These are phyloP conservation scores for Philereme transversata DNA, from an alignment of 2,888 invertebrate species.

Conservation along the genomic window DNA sequence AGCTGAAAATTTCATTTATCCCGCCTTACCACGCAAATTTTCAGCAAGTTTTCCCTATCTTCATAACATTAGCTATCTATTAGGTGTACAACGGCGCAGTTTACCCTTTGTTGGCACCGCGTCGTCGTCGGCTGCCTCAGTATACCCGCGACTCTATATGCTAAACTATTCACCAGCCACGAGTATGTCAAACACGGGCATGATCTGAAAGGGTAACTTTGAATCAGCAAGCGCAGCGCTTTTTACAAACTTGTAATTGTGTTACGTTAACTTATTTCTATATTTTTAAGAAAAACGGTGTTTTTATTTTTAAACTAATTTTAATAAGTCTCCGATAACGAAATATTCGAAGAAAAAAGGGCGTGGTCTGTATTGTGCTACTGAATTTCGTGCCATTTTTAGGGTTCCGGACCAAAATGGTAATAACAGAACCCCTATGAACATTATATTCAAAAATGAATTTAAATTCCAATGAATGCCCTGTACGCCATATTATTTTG, in stretches of 20 bases:
- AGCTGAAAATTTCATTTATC: conserved; percentile 21
- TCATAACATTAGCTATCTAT: conserved; percentile 28
- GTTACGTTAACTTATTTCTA: neutral
- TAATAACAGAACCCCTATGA: no score
- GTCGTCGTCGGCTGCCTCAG: conserved; percentile 2
- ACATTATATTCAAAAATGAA: no score
- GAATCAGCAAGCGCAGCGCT: conserved; percentile 43
- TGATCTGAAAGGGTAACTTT: conserved; percentile 48
- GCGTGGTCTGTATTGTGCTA: no score
- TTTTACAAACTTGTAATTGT: conserved; percentile 1
- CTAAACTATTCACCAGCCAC: conserved; percentile 20
- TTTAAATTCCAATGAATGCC: no score
- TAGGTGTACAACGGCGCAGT: conserved; percentile 23
- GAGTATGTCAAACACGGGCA: conserved; percentile 58
- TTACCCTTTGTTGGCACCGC: neutral
- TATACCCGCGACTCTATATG: conserved; percentile 9
- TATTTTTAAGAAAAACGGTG: no score
- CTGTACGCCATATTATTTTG: no score
- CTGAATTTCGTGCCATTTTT: no score
- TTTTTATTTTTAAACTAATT: no score
- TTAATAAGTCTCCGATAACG: no score
- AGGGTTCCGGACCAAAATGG: no score
- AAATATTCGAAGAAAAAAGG: no score
- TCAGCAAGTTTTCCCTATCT: conserved; percentile 20
- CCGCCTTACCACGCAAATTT: conserved; percentile 22